Percentiles rank a stretch among this genome's conserved stretches.
Conservation (phyloP, 2,113 vertebrate genomes). For the Oncorhynchus nerka region DNA sequence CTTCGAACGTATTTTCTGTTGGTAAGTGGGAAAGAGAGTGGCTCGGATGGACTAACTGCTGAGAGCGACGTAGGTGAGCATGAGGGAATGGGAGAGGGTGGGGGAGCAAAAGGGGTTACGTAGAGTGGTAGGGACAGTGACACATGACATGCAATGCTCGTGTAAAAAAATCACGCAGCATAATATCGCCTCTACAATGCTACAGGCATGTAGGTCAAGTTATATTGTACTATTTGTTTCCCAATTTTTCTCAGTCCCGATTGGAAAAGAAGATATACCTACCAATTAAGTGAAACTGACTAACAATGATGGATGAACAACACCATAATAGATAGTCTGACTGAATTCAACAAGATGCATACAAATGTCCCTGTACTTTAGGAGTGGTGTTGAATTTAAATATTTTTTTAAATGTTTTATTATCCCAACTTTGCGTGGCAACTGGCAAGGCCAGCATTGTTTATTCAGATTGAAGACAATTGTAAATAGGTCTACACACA, state of each 20-base stretch:
- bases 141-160: neutral
- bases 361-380: conserved; percentile 46
- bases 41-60: conserved; percentile 7
- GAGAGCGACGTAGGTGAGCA: conserved; percentile 7
- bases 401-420: no score
- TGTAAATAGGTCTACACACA: no score
- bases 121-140: neutral
- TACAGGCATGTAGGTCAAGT: neutral
- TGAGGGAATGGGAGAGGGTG: neutral
- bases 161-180: neutral
- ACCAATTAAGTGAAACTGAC: no score
- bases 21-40: neutral
- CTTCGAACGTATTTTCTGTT: neutral
- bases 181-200: neutral
- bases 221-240: no score
- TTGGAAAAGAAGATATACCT: no score
- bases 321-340: neutral
- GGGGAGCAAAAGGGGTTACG: neutral
- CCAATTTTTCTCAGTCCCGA: no score
- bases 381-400: no score
- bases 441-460: no score
- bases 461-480: no score
- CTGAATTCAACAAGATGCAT: conserved; percentile 50
- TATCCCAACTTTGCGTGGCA: no score
- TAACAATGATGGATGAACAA: no score